A percentile compares a stretch with the other conserved stretches of the same genome.
These are phyloP conservation scores for Marisa cornuarietis DNA, from an alignment of 1,140 invertebrate species.

Conservation along the genomic window DNA sequence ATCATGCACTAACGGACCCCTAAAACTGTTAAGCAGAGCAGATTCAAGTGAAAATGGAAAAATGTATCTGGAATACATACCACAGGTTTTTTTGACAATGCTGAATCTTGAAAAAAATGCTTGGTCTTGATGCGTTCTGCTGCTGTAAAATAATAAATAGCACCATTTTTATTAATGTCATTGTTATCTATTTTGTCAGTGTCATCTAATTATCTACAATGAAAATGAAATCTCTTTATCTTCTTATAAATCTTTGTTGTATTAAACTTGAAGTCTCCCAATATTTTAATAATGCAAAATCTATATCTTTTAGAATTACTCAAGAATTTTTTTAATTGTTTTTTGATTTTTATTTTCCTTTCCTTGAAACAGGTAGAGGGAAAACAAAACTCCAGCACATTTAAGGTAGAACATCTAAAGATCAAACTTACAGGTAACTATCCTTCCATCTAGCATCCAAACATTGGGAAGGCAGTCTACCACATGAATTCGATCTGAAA, in stretches of 20 bases:
- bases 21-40: too few relatives aligned
- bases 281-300: too few relatives aligned
- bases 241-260: too few relatives aligned
- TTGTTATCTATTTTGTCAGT: too few relatives aligned
- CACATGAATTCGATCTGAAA: conserved; percentile 65
- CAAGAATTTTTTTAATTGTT: not conserved
- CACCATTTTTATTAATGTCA: too few relatives aligned
- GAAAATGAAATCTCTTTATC: too few relatives aligned
- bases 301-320: too few relatives aligned
- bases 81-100: conserved; percentile 58
- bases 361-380: not conserved
- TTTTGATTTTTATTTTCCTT: not conserved
- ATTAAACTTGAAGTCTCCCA: too few relatives aligned
- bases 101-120: conserved; percentile 63
- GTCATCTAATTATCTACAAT: not conserved
- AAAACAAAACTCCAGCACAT: not conserved
- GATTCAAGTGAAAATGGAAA: too few relatives aligned
- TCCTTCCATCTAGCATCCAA: conserved; percentile 65
- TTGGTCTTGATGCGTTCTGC: conserved; percentile 62
- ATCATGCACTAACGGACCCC: too few relatives aligned
- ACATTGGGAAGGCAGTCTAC: conserved; percentile 64
- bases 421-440: conserved; percentile 59
- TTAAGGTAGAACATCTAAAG: not conserved
- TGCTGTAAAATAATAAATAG: conserved; percentile 43
- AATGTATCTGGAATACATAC: conserved; percentile 38